A percentile compares a stretch with the other conserved stretches of the same genome.
Conservation (phyloP, 2,797 vertebrate genomes). For the Takifugu rubripes region DNA sequence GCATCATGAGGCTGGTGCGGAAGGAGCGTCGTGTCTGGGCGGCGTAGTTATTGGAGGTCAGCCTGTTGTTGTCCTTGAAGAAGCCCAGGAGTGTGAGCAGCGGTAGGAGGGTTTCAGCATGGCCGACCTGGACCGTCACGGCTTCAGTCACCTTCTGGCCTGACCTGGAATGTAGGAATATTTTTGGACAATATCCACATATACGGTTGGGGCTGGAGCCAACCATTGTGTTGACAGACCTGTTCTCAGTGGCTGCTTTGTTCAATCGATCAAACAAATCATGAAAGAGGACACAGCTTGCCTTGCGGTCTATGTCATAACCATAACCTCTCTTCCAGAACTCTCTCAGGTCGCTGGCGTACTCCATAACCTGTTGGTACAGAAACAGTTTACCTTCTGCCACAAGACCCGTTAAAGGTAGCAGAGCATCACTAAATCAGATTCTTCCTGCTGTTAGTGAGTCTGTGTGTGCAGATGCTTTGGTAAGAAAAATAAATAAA, state of each 20-base stretch:
- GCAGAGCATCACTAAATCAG: no score
- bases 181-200: neutral
- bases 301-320: conserved; percentile 85
- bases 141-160: conserved; percentile 78
- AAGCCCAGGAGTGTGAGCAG: conserved; percentile 90
- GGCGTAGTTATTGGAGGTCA: conserved; percentile 81
- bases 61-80: conserved; percentile 81
- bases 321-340: conserved; percentile 91
- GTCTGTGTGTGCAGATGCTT: no score
- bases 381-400: neutral
- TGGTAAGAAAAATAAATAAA: no score
- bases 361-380: conserved; percentile 84
- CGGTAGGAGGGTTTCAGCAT: conserved; percentile 92
- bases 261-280: conserved; percentile 85
- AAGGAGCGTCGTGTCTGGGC: conserved; percentile 78
- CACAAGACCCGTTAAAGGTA: no score
- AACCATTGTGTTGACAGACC: conserved; percentile 20
- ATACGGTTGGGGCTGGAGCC: neutral
- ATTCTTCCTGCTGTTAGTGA: no score
- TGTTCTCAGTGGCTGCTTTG: conserved; percentile 70
- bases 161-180: conserved; percentile 65
- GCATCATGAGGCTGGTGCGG: conserved; percentile 85
- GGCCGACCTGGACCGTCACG: conserved; percentile 87
- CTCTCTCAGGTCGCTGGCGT: conserved; percentile 86
- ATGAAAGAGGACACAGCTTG: conserved; percentile 87